Base-by-base conservation (phyloP, 53 echinoderm and acorn worm species). In the Holothuria leucospilota region DNA sequence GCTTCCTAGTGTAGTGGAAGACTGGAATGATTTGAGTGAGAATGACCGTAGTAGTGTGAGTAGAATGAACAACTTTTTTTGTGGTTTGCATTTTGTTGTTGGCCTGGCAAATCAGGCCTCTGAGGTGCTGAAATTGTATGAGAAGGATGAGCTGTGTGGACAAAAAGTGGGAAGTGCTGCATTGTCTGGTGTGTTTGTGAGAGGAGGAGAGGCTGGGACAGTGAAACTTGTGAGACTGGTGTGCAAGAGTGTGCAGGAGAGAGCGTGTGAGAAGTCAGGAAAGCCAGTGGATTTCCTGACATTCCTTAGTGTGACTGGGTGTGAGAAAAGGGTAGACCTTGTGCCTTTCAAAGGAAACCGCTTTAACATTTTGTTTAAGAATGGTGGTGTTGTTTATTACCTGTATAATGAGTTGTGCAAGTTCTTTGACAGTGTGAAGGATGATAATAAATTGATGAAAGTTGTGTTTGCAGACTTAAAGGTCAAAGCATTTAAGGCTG, bases 331-430 rank as follows among this genome's bases (percentile, higher is more conserved):
- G 12, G 82, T 88, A 29, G 82, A 82, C 0, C 39, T 88, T 10
- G 69, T 56, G 21, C 81, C 82, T 39, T 88, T 88, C 41, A 68
- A 28, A 28, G 82, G 88, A 28, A 88, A 88, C 26, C 27, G 88
- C 15, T 88, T 88, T 41, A 88, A 88, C 39, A 88, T 88, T 58
- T 24, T 88, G 18, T 88, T 88, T 59, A 52, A 88, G 59, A 88
- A 82, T 52, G 88, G 68, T 24, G 88, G 68, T 11, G 88, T 82
- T 21, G 88, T 88, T 30, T 88, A 51, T 82, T 68, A 16, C 25
- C 29, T 88, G 14, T 30, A 26, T 27, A 6, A 68, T 18, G 59
- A 78, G 12, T 26, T 82, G 20, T 24, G 28, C 18, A n/a, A 40
- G 1, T 39, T 81, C 81, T n/a, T n/a, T n/a, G n/a, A n/a, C n/a